phyloP scores from a whole-genome alignment of 2,797 vertebrate genomes.

The Hydrophis major region DNA sequence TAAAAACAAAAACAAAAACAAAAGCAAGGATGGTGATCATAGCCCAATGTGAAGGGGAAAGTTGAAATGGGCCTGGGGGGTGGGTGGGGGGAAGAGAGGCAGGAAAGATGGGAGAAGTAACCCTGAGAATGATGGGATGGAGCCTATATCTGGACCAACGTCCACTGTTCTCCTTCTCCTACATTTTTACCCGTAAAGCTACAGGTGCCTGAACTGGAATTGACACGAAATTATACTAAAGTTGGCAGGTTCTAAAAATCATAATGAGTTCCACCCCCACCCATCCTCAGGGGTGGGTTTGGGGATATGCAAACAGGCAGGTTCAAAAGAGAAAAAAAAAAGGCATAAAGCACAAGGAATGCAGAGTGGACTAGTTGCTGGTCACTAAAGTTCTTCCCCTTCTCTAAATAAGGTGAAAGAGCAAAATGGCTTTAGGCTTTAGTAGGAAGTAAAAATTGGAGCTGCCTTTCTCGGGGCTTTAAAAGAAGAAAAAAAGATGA shows the following conservation, averaged over 20 bases:
- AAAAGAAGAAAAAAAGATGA: not conserved
- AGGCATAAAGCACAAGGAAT: constrained; percentile 70
- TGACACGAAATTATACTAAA: constrained; percentile 31
- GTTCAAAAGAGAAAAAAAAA: constrained; percentile 45
- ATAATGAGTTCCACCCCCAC: not conserved
- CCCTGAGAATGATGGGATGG: not conserved
- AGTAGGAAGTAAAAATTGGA: constrained; percentile 34
- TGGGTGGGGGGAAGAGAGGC: not conserved
- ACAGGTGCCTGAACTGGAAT: constrained; percentile 50
- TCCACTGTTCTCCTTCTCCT: constrained; percentile 39
- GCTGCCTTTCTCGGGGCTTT: constrained; percentile 42
- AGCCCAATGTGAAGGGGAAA: constrained; percentile 20
- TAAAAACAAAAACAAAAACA: not conserved
- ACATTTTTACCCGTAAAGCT: constrained; percentile 40
- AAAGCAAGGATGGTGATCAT: constrained; percentile 13
- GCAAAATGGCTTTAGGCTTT: constrained; percentile 35
- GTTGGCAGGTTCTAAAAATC: constrained; percentile 28
- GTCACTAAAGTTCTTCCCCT: constrained; percentile 59
- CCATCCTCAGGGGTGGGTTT: not conserved
- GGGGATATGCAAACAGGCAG: constrained; percentile 54
- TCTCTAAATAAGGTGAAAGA: constrained; percentile 47
- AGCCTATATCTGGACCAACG: constrained; percentile 52
- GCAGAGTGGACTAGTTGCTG: constrained; percentile 59
- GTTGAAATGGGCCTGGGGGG: constrained; percentile 6
- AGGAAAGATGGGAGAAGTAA: not conserved